Evolutionary conservation across 2,113 vertebrate species (phyloP).

Genomic region (Gavia stellata): DNA sequence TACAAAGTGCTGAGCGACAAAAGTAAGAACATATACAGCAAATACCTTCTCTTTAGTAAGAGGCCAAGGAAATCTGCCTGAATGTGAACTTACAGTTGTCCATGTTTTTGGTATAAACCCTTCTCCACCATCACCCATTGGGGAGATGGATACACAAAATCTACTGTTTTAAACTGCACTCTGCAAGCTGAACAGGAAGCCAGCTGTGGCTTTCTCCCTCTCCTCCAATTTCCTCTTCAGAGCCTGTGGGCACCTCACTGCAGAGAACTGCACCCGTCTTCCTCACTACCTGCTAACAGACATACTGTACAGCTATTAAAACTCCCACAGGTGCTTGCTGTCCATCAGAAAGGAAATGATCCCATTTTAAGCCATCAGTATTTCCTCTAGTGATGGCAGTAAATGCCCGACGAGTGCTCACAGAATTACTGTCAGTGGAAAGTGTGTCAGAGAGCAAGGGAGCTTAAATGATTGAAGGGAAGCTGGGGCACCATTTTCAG

Average conservation of each 20-base stretch:
- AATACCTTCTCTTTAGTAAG: not conserved
- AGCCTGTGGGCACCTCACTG: not conserved
- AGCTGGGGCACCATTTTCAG: constrained; percentile 53
- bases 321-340: constrained; percentile 59
- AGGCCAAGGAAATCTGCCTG: not conserved
- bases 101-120: not conserved
- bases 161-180: not conserved
- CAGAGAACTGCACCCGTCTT: not conserved
- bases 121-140: not conserved
- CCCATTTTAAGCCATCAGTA: constrained; percentile 67
- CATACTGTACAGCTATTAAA: constrained; percentile 1
- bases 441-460: constrained; percentile 61
- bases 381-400: constrained; percentile 61
- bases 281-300: not conserved
- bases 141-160: not conserved
- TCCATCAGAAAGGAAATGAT: constrained; percentile 68
- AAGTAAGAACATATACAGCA: not conserved
- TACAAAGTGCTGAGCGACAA: not conserved
- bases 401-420: constrained; percentile 17
- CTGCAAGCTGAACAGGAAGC: not conserved
- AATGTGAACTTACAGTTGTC: fast-evolving
- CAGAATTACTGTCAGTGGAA: constrained; percentile 63
- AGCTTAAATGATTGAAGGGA: constrained; percentile 65
- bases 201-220: not conserved
- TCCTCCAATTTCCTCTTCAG: not conserved